Conservation (phyloP, 2,888 invertebrate species). For the Globia sparganii region DNA sequence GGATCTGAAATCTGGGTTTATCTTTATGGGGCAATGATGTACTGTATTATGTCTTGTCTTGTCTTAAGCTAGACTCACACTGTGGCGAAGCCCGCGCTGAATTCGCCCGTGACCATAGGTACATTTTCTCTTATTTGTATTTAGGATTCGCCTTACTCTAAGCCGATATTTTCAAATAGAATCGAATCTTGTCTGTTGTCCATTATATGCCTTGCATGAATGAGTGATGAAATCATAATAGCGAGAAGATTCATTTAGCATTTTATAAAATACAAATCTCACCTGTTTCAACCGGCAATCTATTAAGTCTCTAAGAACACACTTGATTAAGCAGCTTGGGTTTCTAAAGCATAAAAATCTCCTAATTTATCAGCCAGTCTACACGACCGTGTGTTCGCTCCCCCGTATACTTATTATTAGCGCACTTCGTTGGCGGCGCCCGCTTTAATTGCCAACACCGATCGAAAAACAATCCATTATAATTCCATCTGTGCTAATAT, state of each 20-base stretch:
- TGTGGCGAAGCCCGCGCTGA: background rate
- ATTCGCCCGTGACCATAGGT: background rate
- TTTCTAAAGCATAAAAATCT: background rate
- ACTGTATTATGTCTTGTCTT: too few species aligned
- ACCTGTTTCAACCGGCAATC: background rate
- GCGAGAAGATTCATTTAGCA: background rate
- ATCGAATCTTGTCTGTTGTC: background rate
- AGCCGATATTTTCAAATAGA: background rate
- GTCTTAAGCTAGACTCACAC: too few species aligned
- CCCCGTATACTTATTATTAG: conserved; percentile 19
- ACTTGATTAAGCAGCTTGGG: background rate
- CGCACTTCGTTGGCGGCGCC: conserved; percentile 39
- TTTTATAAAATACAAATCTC: background rate
- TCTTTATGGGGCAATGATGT: background rate
- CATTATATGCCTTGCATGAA: background rate
- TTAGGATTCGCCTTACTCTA: background rate
- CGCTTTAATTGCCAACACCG: conserved; percentile 38
- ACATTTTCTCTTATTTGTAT: background rate
- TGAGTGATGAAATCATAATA: background rate
- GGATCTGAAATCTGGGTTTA: conserved; percentile 20
- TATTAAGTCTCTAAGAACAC: background rate
- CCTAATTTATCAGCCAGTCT: background rate
- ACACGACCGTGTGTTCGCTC: conserved; percentile 24
- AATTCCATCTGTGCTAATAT: conserved; percentile 52
- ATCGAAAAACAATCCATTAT: conserved; percentile 56